Evolutionary conservation across 2,888 invertebrate genomes (phyloP), one percentile per base, ranked within the genome.

Genomic region (Drosophila histrio): DNA sequence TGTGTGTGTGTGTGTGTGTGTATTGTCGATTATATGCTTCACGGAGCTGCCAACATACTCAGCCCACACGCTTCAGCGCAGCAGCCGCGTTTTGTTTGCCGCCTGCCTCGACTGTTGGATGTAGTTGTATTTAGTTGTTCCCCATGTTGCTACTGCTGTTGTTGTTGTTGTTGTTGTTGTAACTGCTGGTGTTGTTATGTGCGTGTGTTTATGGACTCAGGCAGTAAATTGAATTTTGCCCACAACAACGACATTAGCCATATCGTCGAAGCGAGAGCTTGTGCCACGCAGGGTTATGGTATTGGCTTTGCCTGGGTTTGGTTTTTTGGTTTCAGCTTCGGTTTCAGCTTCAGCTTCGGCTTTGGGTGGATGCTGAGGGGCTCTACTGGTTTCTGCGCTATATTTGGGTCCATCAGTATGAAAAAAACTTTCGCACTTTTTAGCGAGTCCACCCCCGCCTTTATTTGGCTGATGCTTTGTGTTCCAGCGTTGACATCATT

Each of bases 191-290:
- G 56, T 50, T 26, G 19, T 34, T 62, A 21, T 61, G 66, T 49
- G 66, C 49, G 64, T 50, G 74, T 78, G 74, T 77, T 62, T 72
- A 85, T 85, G 77, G 83, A 85, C 83, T 83, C 80, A 60, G 80
- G 71, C 80, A 83, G 82, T 84, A 87, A 87, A 87, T 87, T 87
- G 86, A 87, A 87, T 87, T 87, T 86, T 81, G 67, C 75, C 81
- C 86, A 81, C 82, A 81, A 74, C 80, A 82, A 82, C 72, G 82
- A 82, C 79, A 82, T 82, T 82, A 82, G 84, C 84, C 79, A 79
- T 82, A 84, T 82, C 81, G 57, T 47, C 54, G 52, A 46, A 54
- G 46, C 47, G 52, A 24, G 50, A 36, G 54, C 57, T 54, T 53
- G 32, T 8, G 46, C 26, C 46, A 22, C 39, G 28, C 43, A 26